Evolutionary conservation across 2,113 vertebrate species (phyloP), one percentile per base, ranked within the genome.

Genomic region (Chaetura pelagica): DNA sequence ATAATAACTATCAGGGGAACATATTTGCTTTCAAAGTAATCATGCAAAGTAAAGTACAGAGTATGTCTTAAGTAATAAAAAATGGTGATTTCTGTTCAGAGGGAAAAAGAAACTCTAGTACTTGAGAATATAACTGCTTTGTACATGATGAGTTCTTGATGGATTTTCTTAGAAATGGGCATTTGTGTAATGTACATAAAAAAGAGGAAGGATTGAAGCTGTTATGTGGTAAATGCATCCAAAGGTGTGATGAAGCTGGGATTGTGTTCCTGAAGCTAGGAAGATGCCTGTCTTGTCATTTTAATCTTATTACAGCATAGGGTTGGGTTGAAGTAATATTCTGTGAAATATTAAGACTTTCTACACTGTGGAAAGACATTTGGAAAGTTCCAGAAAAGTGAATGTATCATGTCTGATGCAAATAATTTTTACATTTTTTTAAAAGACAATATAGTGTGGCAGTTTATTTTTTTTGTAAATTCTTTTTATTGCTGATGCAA

Each of bases 1-100:
- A 93, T 88, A 93, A 78, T 92, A 95, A 95, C 95, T 89, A 93
- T 72, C 79, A 46, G 54, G 86, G 83, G 76, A 93, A 68, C 4
- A 2, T 64, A 32, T 84, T 95, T 95, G 58, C 92, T 93, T 95
- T 94, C 66, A 54, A 73, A 76, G 86, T 73, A 95, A 90, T 94
- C 76, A 58, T 9, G 68, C 52, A 57, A 57, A 88, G 52, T 81
- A 81, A 79, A 90, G 84, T 78, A 49, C 26, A 42, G 73, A 84
- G 26, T 77, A 35, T 67, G 61, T 64, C 85, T 74, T 59, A 71
- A 94, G 69, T 49, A 78, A 82, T 67, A 86, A 84, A 84, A 95
- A 89, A 38, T 4, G 17, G 68, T 75, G 85, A 74, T 94, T 96
- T 93, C 82, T 89, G 76, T 52, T 86, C 48, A 57, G 72, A 57